Conservation (phyloP, 2,797 vertebrate species). For the Sebastes nivosus region DNA sequence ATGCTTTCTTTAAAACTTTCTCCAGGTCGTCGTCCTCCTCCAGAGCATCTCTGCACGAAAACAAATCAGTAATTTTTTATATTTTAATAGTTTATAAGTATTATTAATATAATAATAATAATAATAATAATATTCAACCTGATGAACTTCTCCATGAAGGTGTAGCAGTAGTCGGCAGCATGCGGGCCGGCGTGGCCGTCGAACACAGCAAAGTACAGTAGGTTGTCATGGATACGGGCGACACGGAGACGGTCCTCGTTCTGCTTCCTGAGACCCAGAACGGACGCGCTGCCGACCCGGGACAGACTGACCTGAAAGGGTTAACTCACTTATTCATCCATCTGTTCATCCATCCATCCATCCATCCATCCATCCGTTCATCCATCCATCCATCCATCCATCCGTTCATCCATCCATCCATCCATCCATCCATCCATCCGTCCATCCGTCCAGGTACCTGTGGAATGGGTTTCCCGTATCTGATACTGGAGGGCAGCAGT, state of each 20-base stretch:
- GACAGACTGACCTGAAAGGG: conserved; percentile 85
- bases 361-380: background rate
- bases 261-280: conserved; percentile 89
- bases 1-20: conserved; percentile 88
- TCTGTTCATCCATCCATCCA: background rate
- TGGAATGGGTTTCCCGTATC: conserved; percentile 85
- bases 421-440: too few relatives aligned
- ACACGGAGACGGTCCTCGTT: conserved; percentile 90
- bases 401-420: background rate
- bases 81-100: too few relatives aligned
- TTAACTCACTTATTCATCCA: background rate
- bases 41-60: conserved; percentile 83
- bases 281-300: conserved; percentile 86
- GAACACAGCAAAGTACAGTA: conserved; percentile 93
- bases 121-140: conserved; percentile 69
- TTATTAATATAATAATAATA: too few relatives aligned
- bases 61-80: background rate
- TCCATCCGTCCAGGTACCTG: conserved; percentile 28
- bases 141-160: conserved; percentile 90
- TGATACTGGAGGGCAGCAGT: conserved; percentile 89
- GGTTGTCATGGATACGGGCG: conserved; percentile 82
- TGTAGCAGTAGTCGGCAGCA: conserved; percentile 92
- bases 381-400: background rate
- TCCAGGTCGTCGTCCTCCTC: conserved; percentile 89
- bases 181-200: conserved; percentile 91